These are phyloP conservation scores for Bucorvus abyssinicus DNA, from an alignment of 2,797 vertebrate genomes.

Conservation along the genomic window DNA sequence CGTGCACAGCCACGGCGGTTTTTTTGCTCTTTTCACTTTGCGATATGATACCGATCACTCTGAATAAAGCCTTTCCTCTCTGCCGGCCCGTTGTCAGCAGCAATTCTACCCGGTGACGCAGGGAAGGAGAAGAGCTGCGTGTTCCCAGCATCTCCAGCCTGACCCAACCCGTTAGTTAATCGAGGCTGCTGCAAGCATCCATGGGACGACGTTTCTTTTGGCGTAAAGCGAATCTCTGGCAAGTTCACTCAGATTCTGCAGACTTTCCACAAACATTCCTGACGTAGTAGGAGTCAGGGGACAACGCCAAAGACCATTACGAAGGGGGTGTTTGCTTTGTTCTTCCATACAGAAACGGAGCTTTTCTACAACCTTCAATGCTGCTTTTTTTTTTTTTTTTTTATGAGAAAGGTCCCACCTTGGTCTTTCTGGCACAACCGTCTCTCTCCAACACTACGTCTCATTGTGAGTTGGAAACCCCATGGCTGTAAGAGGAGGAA, in stretches of 20 bases:
- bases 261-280: slow-evolving; percentile 54
- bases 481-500: slow-evolving; percentile 20
- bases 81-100: background rate
- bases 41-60: background rate
- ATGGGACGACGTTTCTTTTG: background rate
- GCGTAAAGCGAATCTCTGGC: background rate
- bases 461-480: background rate
- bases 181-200: background rate
- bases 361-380: background rate
- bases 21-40: background rate
- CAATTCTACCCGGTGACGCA: background rate
- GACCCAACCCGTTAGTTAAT: background rate
- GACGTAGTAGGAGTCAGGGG: background rate
- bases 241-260: background rate
- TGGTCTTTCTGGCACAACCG: background rate
- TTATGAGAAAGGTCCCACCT: background rate
- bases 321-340: background rate
- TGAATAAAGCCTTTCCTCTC: background rate
- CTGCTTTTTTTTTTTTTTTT: too few relatives aligned
- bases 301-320: background rate
- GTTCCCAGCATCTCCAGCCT: background rate
- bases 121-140: background rate
- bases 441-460: background rate
- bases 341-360: background rate
- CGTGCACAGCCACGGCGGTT: background rate